These are phyloP conservation scores for Bellardia bayeri DNA, from an alignment of 2,888 invertebrate genomes.

Conservation along the genomic window DNA sequence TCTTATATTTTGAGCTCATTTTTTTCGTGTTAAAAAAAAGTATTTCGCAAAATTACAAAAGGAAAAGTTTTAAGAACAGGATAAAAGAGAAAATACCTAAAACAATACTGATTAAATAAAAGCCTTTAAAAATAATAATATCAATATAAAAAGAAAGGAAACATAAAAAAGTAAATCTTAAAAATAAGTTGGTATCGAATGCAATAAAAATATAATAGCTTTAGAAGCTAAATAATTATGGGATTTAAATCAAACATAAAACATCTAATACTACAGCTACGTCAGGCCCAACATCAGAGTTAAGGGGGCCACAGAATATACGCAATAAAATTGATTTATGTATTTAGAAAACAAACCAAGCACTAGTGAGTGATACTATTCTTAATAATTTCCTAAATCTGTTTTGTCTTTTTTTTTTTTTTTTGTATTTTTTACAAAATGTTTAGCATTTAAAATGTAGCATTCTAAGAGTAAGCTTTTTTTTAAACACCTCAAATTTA, in stretches of 20 bases:
- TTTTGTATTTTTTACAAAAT: neutral
- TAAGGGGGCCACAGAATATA: neutral
- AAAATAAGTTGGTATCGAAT: neutral
- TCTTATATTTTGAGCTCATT: conserved; percentile 10
- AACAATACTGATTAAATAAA: conserved; percentile 26
- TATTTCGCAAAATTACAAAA: conserved; percentile 5
- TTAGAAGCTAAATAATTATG: conserved; percentile 58
- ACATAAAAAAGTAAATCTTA: conserved; percentile 23
- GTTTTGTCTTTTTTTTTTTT: neutral
- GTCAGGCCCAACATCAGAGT: neutral
- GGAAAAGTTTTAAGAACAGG: neutral
- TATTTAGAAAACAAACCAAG: neutral
- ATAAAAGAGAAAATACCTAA: neutral
- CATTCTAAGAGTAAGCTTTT: neutral
- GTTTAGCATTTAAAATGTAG: neutral
- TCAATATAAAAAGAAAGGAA: neutral
- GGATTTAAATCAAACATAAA: conserved; percentile 26
- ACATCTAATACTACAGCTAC: conserved; percentile 50
- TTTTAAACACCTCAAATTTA: conserved; percentile 7
- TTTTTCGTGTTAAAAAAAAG: neutral
- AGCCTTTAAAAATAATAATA: neutral
- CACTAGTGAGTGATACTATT: no score
- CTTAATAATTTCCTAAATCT: neutral
- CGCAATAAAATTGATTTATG: neutral
- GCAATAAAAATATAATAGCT: conserved; percentile 40